phyloP scores from a whole-genome alignment of 2,888 invertebrate genomes.

The Pristionchus maxplancki region DNA sequence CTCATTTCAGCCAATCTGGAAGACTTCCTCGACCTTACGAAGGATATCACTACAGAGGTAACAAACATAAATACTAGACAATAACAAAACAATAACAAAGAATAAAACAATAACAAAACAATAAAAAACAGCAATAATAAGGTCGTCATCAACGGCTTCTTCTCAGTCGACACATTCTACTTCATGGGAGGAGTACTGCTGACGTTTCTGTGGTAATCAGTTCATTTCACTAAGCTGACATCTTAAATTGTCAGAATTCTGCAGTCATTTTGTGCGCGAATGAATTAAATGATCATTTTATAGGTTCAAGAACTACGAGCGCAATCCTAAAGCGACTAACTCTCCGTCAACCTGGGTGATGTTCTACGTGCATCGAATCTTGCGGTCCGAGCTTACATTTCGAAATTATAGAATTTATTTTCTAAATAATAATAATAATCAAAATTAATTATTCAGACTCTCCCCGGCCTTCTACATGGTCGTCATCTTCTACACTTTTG shows the following conservation, averaged over 20 bases:
- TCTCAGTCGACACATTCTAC: constrained; percentile 64
- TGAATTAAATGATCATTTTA: not conserved
- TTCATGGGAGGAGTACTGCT: constrained; percentile 61
- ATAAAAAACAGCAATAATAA: no score
- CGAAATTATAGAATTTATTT: not conserved
- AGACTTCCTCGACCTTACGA: constrained; percentile 47
- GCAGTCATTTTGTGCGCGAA: no score
- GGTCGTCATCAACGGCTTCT: constrained; percentile 58
- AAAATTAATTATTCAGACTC: not conserved
- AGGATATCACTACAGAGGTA: constrained; percentile 49
- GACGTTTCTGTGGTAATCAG: constrained; percentile 23
- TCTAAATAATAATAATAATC: not conserved
- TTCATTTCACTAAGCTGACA: not conserved
- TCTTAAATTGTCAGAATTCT: no score
- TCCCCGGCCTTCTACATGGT: constrained; percentile 22
- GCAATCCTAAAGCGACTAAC: constrained; percentile 49
- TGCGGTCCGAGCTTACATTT: constrained; percentile 42
- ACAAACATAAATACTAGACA: no score
- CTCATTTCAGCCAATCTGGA: constrained; percentile 52
- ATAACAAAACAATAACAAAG: no score
- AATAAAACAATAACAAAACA: no score
- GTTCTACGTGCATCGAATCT: constrained; percentile 57
- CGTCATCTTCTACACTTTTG: constrained; percentile 31
- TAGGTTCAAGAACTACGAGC: constrained; percentile 58
- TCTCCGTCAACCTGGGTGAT: constrained; percentile 53